Conservation (phyloP, 2,888 invertebrate species). For the Melanchra persicariae region DNA sequence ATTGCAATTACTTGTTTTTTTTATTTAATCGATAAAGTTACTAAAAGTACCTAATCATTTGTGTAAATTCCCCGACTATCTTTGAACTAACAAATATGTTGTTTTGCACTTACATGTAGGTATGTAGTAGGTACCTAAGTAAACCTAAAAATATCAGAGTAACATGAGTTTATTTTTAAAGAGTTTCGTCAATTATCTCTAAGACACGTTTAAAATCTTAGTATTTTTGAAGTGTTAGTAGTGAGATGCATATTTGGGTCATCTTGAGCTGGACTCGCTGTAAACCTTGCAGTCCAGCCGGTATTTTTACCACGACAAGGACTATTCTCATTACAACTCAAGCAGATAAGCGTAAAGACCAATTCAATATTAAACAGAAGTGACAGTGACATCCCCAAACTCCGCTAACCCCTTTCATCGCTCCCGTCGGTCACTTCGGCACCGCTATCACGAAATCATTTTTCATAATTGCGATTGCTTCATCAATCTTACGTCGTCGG, state of each 20-base stretch:
- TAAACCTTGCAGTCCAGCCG: no score
- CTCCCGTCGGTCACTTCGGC: slow-evolving; percentile 62
- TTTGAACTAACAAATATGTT: not conserved
- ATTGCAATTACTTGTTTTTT: not conserved
- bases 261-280: no score
- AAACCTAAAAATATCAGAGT: no score
- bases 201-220: no score
- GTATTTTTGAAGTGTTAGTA: no score
- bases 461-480: slow-evolving; percentile 87
- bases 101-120: no score
- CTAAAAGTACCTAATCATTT: not conserved
- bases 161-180: no score
- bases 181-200: no score
- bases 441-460: slow-evolving; percentile 81
- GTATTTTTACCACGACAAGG: not conserved
- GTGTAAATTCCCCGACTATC: not conserved
- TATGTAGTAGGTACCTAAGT: no score
- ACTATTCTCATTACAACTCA: no score
- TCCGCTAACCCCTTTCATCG: slow-evolving; percentile 36
- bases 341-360: no score
- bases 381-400: not conserved
- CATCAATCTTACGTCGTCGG: slow-evolving; percentile 88
- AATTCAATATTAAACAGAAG: not conserved
- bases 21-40: slow-evolving; percentile 8
- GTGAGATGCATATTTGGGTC: no score